These are phyloP conservation scores for Ischnus inquisitorius DNA, from an alignment of 2,888 invertebrate species.

Conservation along the genomic window DNA sequence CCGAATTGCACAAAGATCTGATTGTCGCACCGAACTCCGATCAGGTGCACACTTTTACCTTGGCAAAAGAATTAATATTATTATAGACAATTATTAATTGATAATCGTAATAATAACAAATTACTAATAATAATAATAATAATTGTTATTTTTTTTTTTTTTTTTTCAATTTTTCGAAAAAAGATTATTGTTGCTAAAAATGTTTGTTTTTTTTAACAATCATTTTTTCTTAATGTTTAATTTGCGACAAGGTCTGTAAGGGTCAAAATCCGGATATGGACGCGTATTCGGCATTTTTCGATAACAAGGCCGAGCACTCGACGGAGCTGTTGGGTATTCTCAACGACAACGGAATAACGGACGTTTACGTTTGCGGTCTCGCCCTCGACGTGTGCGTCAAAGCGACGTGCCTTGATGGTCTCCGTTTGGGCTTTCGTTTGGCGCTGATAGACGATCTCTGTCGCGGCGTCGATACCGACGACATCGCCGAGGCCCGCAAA, in stretches of 20 bases:
- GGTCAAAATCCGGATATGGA: slow-evolving; percentile 97
- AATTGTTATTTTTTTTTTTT: too few relatives aligned
- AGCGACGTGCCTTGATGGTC: slow-evolving; percentile 93
- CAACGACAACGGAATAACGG: slow-evolving; percentile 91
- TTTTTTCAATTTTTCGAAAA: too few relatives aligned
- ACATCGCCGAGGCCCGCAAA: slow-evolving; percentile 91
- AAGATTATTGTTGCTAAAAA: background rate
- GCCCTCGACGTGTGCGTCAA: slow-evolving; percentile 98
- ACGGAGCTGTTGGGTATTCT: slow-evolving; percentile 93
- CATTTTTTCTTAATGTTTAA: background rate
- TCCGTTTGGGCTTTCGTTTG: slow-evolving; percentile 95
- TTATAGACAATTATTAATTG: too few relatives aligned
- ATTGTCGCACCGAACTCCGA: slow-evolving; percentile 92
- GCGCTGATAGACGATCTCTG: slow-evolving; percentile 96
- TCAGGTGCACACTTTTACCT: slow-evolving; percentile 83
- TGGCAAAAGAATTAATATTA: too few relatives aligned
- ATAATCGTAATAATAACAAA: too few relatives aligned
- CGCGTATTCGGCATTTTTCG: slow-evolving; percentile 98
- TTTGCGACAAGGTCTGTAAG: slow-evolving; percentile 88
- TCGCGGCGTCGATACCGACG: slow-evolving; percentile 93
- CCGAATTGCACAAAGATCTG: slow-evolving; percentile 95
- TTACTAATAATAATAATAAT: too few relatives aligned
- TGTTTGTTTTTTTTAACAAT: background rate
- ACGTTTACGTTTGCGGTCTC: slow-evolving; percentile 96
- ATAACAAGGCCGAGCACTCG: slow-evolving; percentile 94